Evolutionary conservation across 2,888 invertebrate genomes (phyloP).

Genomic region (Cerastis leucographa): DNA sequence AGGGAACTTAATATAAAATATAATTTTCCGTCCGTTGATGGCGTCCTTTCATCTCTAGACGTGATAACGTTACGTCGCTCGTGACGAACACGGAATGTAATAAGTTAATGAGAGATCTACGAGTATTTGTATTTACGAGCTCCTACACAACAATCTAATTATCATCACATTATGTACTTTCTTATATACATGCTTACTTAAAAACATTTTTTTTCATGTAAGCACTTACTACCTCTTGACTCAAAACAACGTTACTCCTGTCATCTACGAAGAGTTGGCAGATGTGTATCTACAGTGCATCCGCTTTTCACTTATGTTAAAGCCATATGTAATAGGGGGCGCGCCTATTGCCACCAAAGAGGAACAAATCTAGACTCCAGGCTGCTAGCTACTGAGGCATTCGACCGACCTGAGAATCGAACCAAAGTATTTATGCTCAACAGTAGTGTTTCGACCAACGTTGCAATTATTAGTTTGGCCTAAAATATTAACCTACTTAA

Average conservation of each 20-base stretch:
- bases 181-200: not conserved
- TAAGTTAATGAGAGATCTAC: conserved; percentile 51
- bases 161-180: conserved; percentile 11
- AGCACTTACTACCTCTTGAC: not conserved
- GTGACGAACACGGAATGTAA: conserved; percentile 44
- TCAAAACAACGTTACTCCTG: not conserved
- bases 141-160: conserved; percentile 12
- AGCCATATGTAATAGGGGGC: not conserved
- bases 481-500: not conserved
- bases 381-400: not conserved
- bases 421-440: not conserved
- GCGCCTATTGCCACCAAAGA: not conserved
- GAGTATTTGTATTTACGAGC: conserved; percentile 40
- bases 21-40: not conserved
- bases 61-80: conserved; percentile 4
- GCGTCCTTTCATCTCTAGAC: conserved; percentile 32
- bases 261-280: not conserved
- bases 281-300: not conserved
- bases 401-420: not conserved
- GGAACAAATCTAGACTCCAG: too few relatives aligned
- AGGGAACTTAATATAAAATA: conserved; percentile 8
- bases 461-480: not conserved
- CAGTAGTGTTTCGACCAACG: not conserved
- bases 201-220: not conserved
- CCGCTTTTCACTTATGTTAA: not conserved